Base-by-base conservation (phyloP, 2,113 vertebrate species). In the Nicator chloris region DNA sequence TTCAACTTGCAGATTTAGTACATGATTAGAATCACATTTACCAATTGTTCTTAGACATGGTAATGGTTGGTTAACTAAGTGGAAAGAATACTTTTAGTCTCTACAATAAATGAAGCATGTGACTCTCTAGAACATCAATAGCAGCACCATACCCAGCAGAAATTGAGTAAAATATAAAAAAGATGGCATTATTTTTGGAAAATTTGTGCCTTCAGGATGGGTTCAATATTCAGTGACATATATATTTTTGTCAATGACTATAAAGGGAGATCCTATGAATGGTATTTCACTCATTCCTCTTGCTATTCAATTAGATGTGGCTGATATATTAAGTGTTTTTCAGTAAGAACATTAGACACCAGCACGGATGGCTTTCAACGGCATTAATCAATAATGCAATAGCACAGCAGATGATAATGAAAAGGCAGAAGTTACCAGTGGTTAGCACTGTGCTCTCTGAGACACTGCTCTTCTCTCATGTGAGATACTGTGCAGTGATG, bases 381-480 rank as follows among this genome's bases (percentile, higher is more conserved):
- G 70, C 70, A 66, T 53, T 91, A 85, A 95, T 94, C 93, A 97
- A 91, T 90, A 94, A 91, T 33, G 65, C 61, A 91, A 53, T 39
- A 80, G 75, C 23, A 50, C 33, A 63, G 61, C 3, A 21, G 70
- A 42, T 82, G 83, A 45, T 69, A 87, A 95, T 65, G 93, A 85
- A 89, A 96, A 93, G 84, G 73, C 61, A 75, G 76, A 50, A 65
- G 45, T 66, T 64, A 63, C 30, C 20, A 47, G 37, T 14, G 54
- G 37, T 60, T 49, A 72, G 45, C 61, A 42, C 23, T 33, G 35
- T 22, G 51, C 80, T 78, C 50, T 70, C 51, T 20, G 40, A 37
- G 49, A 70, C 53, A 76, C 33, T 37, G 64, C 44, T 68, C 40
- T 64, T 79, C 45, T 57, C 51, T 57, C 68, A 21, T 3, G 11